Conservation (phyloP, 2,888 invertebrate species). For the Protula sp. region DNA sequence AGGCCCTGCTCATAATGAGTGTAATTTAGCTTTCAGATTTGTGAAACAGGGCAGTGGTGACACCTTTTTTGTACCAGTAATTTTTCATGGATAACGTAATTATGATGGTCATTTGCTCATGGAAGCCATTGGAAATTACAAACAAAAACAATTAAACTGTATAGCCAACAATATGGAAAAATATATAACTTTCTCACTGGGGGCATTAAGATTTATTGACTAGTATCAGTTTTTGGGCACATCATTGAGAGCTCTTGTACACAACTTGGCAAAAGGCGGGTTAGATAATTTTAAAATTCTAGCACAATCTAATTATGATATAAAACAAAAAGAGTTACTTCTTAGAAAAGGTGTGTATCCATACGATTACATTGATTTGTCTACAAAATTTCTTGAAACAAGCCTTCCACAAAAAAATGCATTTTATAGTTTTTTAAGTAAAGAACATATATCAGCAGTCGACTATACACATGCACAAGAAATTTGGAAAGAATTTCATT, state of each 20-base stretch:
- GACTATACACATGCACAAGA: slow-evolving; percentile 5
- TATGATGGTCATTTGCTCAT: slow-evolving; percentile 16
- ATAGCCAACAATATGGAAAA: slow-evolving; percentile 13
- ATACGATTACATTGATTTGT: slow-evolving; percentile 5
- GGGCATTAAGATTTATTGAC: too few relatives aligned
- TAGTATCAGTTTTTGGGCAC: too few relatives aligned
- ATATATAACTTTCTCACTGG: too few relatives aligned
- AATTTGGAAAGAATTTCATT: slow-evolving; percentile 2
- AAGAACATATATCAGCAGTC: neutral
- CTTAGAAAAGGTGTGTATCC: slow-evolving; percentile 5
- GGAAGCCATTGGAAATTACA: slow-evolving; percentile 9
- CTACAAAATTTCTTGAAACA: neutral
- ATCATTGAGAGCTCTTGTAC: neutral
- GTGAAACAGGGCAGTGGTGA: too few relatives aligned
- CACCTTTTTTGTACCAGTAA: too few relatives aligned
- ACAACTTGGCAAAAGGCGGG: too few relatives aligned
- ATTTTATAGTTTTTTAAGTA: slow-evolving; percentile 4
- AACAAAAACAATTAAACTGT: slow-evolving; percentile 14
- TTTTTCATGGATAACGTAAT: slow-evolving; percentile 12
- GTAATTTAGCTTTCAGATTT: slow-evolving; percentile 3
- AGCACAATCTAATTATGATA: too few relatives aligned
- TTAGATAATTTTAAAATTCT: too few relatives aligned
- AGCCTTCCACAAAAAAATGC: neutral
- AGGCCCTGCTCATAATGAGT: slow-evolving; percentile 16
- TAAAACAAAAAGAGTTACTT: neutral